Conservation (phyloP, 2,113 vertebrate species). For the Grammomys dolichurus region DNA sequence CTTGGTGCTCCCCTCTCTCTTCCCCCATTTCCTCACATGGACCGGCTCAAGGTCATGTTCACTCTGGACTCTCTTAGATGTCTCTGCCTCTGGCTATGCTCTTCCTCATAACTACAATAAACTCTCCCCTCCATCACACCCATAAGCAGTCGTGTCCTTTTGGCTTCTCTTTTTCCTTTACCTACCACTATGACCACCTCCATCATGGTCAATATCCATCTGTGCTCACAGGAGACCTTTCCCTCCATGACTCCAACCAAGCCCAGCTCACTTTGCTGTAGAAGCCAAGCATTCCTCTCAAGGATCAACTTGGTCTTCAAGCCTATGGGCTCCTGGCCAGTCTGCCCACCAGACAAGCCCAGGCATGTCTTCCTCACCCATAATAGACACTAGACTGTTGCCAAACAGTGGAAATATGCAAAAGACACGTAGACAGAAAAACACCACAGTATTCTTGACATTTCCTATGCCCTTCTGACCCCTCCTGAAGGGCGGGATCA, state of each 20-base stretch:
- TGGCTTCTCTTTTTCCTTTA: background rate
- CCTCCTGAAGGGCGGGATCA: background rate
- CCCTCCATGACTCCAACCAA: background rate
- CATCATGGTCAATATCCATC: accelerated
- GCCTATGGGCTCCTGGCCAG: background rate
- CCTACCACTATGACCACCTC: no score
- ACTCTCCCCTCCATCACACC: background rate
- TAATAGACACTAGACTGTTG: background rate
- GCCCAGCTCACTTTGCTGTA: background rate
- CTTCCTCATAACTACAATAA: background rate
- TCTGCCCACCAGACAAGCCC: slow-evolving; percentile 54
- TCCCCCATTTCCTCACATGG: background rate
- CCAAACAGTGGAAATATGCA: background rate
- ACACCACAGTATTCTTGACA: background rate
- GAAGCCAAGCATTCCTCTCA: background rate
- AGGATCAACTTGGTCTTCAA: background rate
- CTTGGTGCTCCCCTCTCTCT: background rate
- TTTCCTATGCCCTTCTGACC: background rate
- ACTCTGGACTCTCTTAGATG: background rate
- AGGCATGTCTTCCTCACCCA: slow-evolving; percentile 8
- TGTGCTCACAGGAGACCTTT: background rate
- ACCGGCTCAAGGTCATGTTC: background rate
- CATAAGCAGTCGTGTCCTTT: no score
- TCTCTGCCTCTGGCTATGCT: background rate
- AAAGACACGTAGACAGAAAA: background rate